Evolutionary conservation across 1,140 invertebrate genomes (phyloP).

Genomic region (Drosophila mojavensis): DNA sequence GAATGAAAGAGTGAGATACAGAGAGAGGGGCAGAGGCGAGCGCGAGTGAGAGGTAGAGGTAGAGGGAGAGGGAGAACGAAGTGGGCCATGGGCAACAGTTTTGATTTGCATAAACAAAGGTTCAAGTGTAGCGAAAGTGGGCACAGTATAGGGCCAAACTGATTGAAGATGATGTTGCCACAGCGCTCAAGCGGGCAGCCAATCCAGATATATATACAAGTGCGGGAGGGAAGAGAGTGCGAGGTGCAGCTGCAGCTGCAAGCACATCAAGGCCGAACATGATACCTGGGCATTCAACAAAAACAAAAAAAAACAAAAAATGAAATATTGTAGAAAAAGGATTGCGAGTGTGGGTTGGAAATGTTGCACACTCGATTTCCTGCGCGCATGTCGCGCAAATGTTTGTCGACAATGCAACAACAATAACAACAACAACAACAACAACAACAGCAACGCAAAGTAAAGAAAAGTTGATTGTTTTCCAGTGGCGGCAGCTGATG

Average conservation of each 20-base stretch:
- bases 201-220: background rate
- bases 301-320: conserved; percentile 9
- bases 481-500: conserved; percentile 29
- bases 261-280: conserved; percentile 57
- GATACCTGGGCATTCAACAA: conserved; percentile 53
- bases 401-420: conserved; percentile 66
- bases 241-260: conserved; percentile 4
- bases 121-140: conserved; percentile 77
- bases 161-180: conserved; percentile 68
- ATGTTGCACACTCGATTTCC: conserved; percentile 81
- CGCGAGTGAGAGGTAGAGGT: too few species aligned
- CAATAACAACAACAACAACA: background rate
- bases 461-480: conserved; percentile 73
- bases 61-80: conserved; percentile 12
- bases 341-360: conserved; percentile 29
- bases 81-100: conserved; percentile 79
- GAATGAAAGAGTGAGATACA: too few species aligned
- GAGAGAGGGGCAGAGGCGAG: too few species aligned
- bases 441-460: conserved; percentile 33
- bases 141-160: conserved; percentile 52
- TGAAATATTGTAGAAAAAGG: background rate
- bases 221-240: background rate
- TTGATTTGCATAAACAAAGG: conserved; percentile 82
- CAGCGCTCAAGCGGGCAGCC: conserved; percentile 6
- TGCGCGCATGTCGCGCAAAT: conserved; percentile 74